phyloP scores from a whole-genome alignment of 2,113 vertebrate genomes.

The Otis tarda region DNA sequence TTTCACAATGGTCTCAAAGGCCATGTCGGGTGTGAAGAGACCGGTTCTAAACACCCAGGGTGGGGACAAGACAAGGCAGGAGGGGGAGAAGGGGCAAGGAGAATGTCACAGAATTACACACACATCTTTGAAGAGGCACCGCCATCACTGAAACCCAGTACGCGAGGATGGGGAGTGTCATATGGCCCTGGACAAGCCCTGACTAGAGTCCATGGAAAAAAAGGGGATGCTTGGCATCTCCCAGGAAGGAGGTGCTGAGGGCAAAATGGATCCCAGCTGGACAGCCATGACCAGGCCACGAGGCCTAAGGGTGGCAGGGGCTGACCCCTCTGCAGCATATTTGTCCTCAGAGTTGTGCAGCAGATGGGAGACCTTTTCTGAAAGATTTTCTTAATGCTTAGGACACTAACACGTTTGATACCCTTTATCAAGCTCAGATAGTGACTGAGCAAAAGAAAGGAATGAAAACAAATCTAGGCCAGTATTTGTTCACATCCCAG shows the following conservation, averaged over 20 bases:
- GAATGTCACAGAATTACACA: conserved; percentile 76
- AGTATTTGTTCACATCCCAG: background rate
- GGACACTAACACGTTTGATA: background rate
- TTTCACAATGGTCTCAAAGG: conserved; percentile 99
- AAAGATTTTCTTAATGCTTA: background rate
- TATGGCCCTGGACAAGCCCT: background rate
- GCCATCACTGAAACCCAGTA: background rate
- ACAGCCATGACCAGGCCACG: background rate
- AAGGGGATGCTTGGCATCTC: background rate
- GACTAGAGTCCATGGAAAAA: background rate
- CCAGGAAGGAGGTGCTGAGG: background rate
- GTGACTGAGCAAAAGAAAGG: background rate
- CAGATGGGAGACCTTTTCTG: background rate
- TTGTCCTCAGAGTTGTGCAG: background rate
- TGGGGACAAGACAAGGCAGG: conserved; percentile 65
- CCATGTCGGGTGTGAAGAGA: conserved; percentile 99
- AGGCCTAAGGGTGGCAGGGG: background rate
- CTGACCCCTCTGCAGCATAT: background rate
- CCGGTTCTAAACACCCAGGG: conserved; percentile 90
- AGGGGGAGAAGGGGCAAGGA: conserved; percentile 69
- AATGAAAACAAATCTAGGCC: background rate
- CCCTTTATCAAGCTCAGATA: background rate
- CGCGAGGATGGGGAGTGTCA: background rate
- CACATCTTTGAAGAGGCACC: conserved; percentile 12
- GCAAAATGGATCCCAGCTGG: background rate